These are phyloP conservation scores for Eulemur albifrons DNA, from an alignment of 2,797 vertebrate genomes.

Conservation along the genomic window DNA sequence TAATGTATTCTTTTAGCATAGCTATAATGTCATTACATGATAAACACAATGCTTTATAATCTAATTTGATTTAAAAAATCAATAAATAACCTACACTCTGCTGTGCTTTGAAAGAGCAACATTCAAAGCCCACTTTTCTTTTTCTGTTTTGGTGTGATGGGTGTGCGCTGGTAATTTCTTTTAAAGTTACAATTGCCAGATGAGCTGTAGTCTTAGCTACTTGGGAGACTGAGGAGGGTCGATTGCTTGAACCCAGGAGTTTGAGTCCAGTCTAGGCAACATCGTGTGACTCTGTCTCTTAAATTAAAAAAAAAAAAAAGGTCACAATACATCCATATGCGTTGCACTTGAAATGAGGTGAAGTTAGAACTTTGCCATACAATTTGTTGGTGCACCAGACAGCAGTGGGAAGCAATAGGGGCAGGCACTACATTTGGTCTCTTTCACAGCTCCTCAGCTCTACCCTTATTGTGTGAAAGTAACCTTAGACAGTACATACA, in stretches of 20 bases:
- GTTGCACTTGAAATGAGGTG: not conserved
- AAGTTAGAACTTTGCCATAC: not conserved
- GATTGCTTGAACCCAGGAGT: too few species aligned
- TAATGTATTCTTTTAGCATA: not conserved
- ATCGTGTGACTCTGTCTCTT: too few species aligned
- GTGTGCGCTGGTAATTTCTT: not conserved
- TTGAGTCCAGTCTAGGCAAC: too few species aligned
- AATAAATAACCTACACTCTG: not conserved
- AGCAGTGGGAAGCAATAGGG: not conserved
- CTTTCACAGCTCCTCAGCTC: not conserved
- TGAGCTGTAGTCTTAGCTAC: too few species aligned
- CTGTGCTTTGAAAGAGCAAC: not conserved
- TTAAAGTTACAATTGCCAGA: too few species aligned
- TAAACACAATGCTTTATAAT: constrained; percentile 14
- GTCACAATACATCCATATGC: not conserved
- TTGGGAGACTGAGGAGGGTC: too few species aligned
- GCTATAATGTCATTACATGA: not conserved
- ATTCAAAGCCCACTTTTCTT: not conserved
- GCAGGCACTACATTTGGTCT: not conserved
- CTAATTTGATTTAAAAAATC: not conserved
- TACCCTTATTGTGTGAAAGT: not conserved
- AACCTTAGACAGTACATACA: not conserved
- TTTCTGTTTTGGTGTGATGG: constrained; percentile 12
- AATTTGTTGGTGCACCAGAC: not conserved
- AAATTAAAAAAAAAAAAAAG: not conserved